These are phyloP conservation scores for Paramormyrops kingsleyae DNA, from an alignment of 2,113 vertebrate genomes.

Conservation along the genomic window DNA sequence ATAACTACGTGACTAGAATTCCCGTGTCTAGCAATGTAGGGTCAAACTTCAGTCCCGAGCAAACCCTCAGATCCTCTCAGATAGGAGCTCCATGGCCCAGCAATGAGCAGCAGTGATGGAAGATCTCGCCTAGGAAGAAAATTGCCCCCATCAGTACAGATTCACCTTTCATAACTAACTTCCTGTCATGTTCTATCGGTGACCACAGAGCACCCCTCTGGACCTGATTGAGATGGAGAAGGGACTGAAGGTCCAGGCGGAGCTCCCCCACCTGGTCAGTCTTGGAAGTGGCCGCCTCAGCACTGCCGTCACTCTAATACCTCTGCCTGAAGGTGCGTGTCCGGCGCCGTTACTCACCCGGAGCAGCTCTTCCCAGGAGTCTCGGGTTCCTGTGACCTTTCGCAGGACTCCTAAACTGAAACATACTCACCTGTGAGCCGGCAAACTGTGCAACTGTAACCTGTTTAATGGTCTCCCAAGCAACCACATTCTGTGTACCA, in stretches of 20 bases:
- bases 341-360: neutral
- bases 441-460: neutral
- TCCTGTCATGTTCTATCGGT: neutral
- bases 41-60: neutral
- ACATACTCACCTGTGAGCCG: neutral
- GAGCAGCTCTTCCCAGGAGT: neutral
- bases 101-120: neutral
- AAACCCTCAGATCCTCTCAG: neutral
- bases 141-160: neutral
- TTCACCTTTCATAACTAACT: neutral
- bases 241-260: slow-evolving; percentile 84
- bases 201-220: slow-evolving; percentile 72
- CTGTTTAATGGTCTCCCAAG: neutral
- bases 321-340: slow-evolving; percentile 80
- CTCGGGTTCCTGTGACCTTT: neutral
- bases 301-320: slow-evolving; percentile 86
- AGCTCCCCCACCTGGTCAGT: slow-evolving; percentile 90
- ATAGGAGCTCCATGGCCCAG: neutral
- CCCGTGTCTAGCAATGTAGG: neutral
- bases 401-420: neutral
- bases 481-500: neutral
- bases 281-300: slow-evolving; percentile 90
- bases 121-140: neutral
- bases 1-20: neutral
- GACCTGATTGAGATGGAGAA: slow-evolving; percentile 86